These are phyloP conservation scores for Mimachlamys varia DNA, from an alignment of 2,888 invertebrate species.

Conservation along the genomic window DNA sequence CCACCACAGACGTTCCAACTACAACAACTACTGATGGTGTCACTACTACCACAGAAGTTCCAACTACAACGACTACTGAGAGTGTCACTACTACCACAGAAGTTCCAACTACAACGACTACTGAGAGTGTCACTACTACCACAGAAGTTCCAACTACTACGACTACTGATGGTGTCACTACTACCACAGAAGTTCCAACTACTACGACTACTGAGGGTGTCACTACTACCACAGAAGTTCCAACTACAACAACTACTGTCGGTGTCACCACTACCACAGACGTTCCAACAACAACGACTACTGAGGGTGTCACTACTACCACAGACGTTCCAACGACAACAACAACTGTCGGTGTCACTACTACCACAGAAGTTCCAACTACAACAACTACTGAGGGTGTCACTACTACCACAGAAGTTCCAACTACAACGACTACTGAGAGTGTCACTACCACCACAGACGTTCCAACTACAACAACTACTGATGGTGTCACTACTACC, in stretches of 20 bases:
- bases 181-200: background rate
- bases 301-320: background rate
- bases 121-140: background rate
- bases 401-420: too few relatives aligned
- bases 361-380: too few relatives aligned
- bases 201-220: background rate
- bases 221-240: background rate
- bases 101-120: background rate
- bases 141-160: slow-evolving; percentile 8
- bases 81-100: background rate
- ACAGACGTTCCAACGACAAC: background rate
- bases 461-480: too few relatives aligned
- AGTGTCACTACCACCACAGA: too few relatives aligned
- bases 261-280: background rate
- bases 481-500: too few relatives aligned
- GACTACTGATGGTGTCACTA: background rate
- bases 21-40: background rate
- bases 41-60: slow-evolving; percentile 7
- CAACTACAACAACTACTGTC: background rate
- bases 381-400: too few relatives aligned
- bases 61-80: background rate
- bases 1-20: slow-evolving; percentile 13
- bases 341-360: background rate
- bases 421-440: too few relatives aligned
- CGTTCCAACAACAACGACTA: too few relatives aligned